phyloP scores from a whole-genome alignment of 2,113 vertebrate genomes.

The Suncus etruscus region DNA sequence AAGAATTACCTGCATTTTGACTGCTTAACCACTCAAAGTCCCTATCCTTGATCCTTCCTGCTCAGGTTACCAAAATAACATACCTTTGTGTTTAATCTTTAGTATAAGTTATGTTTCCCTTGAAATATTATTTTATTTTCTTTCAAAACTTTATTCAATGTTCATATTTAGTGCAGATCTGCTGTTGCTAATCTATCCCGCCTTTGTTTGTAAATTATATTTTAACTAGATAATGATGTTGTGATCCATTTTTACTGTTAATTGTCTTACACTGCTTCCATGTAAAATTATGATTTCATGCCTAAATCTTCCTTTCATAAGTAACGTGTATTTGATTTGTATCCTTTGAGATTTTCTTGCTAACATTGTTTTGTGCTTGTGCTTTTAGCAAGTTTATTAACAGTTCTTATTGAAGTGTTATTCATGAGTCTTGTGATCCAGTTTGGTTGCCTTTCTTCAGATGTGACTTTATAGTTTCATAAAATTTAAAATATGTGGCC shows the following conservation, averaged over 20 bases:
- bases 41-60: slow-evolving; percentile 36
- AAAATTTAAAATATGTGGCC: not conserved
- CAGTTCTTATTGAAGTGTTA: not conserved
- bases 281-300: not conserved
- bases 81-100: not conserved
- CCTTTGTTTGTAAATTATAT: not conserved
- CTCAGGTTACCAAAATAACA: slow-evolving; percentile 13
- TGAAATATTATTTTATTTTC: not conserved
- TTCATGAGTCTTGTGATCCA: not conserved
- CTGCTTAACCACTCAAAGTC: slow-evolving; percentile 38
- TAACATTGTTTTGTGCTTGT: not conserved
- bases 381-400: not conserved
- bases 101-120: not conserved
- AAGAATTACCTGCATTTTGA: slow-evolving; percentile 30
- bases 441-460: not conserved
- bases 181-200: not conserved
- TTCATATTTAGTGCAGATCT: not conserved
- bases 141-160: not conserved
- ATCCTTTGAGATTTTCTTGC: not conserved
- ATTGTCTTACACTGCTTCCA: not conserved
- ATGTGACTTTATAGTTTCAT: not conserved
- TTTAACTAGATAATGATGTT: too few relatives aligned
- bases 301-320: not conserved
- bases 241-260: not conserved
- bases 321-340: not conserved